Evolutionary conservation across 2,113 vertebrate species (phyloP).

Genomic region (Gavia stellata): DNA sequence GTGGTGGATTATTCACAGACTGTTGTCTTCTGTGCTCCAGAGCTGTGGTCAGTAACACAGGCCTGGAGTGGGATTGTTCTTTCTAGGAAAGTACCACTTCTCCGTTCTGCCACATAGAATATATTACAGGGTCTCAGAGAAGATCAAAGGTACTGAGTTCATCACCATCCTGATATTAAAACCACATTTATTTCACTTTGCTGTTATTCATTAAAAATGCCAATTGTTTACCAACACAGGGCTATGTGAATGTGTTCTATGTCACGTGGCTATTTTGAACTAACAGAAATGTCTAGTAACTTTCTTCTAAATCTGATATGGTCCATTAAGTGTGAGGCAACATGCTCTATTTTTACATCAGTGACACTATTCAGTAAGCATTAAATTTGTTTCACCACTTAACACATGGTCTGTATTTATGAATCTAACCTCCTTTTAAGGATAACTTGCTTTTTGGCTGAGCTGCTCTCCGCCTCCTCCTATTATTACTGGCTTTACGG

Average conservation of each 20-base stretch:
- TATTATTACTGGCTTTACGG: conserved; percentile 29
- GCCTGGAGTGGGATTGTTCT: not conserved
- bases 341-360: conserved; percentile 38
- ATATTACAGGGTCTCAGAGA: not conserved
- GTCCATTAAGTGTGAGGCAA: not conserved
- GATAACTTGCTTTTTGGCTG: conserved; percentile 24
- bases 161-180: not conserved
- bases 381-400: conserved; percentile 25
- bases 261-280: not conserved
- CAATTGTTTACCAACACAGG: not conserved
- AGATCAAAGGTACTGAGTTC: not conserved
- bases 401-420: conserved; percentile 41
- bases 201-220: not conserved
- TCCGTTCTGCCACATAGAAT: rapidly evolving
- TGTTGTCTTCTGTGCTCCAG: not conserved
- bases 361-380: conserved; percentile 32
- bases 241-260: not conserved
- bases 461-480: not conserved
- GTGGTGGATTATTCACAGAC: not conserved
- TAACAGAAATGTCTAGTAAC: not conserved
- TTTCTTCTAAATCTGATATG: not conserved
- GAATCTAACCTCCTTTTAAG: conserved; percentile 58
- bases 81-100: not conserved
- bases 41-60: not conserved
- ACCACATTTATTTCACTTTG: not conserved